Conservation (phyloP, 2,797 vertebrate genomes). For the Iguana delicatissima region DNA sequence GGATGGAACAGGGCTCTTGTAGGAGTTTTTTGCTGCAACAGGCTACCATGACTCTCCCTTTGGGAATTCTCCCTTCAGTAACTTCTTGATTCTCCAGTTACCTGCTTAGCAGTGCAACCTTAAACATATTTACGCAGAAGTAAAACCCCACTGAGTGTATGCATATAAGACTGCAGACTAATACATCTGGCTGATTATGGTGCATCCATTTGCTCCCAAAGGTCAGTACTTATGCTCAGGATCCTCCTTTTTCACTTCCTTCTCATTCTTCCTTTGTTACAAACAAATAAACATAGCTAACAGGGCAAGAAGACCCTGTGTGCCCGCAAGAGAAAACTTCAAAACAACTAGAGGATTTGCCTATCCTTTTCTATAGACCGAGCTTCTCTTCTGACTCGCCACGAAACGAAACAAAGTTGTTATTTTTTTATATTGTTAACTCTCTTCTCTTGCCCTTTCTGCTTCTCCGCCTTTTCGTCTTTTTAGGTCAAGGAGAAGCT, state of each 20-base stretch:
- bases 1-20: no score
- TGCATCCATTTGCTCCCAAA: conserved; percentile 59
- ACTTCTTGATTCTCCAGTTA: not conserved
- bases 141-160: not conserved
- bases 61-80: not conserved
- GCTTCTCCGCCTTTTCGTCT: not conserved
- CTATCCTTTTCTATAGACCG: not conserved
- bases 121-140: not conserved
- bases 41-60: no score
- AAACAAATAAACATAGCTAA: conserved; percentile 65
- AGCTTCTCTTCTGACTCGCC: not conserved
- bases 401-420: not conserved
- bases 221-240: conserved; percentile 55
- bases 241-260: not conserved
- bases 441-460: not conserved
- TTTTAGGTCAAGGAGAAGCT: conserved; percentile 5
- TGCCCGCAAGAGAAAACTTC: not conserved
- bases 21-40: no score
- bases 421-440: not conserved
- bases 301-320: not conserved
- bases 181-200: conserved; percentile 5
- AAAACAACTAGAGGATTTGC: not conserved
- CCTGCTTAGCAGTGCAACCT: not conserved
- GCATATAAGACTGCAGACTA: not conserved
- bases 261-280: conserved; percentile 60